Evolutionary conservation across 2,113 vertebrate genomes (phyloP), one percentile per base, ranked within the genome.

Genomic region (Sitta europaea): DNA sequence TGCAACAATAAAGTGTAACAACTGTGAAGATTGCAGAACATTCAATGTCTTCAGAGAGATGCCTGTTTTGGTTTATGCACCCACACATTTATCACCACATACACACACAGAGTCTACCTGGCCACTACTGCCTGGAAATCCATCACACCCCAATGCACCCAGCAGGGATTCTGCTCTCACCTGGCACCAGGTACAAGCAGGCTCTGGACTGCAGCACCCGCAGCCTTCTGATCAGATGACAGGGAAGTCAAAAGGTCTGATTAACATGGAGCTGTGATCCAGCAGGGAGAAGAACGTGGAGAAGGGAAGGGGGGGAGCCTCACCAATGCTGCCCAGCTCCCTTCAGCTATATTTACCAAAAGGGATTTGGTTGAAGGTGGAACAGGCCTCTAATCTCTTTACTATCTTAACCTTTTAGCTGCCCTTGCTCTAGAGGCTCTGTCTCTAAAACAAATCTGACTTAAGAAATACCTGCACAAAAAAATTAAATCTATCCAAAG

Each of bases 391-490:
- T 95, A 92, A 93, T 92, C 94, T 87, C 80, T 68, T 90, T 90
- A 92, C 73, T 71, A 65, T 76, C 81, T 95, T 95, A 94, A 94
- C 95, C 88, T 96, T 78, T 94, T 59, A 91, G 87, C 62, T 95
- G 90, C 86, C 86, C 91, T 83, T 88, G 72, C 92, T 83, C 75
- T 57, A 51, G 45, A 70, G 45, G 63, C 55, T 63, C 45, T 2
- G 1, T 45, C 55, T 88, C 58, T 90, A 63, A 88, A 90, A 51
- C 78, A 86, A 94, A 82, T 57, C 82, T 73, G 54, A 79, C 63
- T 92, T 50, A 58, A 70, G 90, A 90, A 92, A 94, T 12, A 82
- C n/a, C 71, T 66, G 82, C 63, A 76, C 58, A 75, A 75, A 90
- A 90, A 85, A 78, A 66, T 43, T 40, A 55, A 54, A 75, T 55